phyloP scores from a whole-genome alignment of 2,113 vertebrate genomes.

The Triplophysa siluroides region DNA sequence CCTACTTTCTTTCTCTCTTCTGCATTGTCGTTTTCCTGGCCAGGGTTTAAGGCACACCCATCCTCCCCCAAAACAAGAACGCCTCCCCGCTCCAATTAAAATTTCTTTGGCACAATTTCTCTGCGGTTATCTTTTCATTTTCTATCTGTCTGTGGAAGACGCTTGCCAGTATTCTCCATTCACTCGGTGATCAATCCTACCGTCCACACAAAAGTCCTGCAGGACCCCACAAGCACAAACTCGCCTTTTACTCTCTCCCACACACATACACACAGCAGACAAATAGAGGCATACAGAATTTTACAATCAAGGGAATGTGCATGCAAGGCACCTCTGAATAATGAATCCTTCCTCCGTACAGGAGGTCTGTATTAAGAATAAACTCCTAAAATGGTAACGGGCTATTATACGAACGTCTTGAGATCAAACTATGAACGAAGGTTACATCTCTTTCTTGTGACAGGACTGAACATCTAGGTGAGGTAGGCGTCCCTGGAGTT shows the following conservation, averaged over 20 bases:
- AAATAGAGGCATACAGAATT: conserved; percentile 37
- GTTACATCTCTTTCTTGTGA: not conserved
- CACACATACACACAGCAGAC: conserved; percentile 12
- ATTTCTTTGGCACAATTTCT: conserved; percentile 49
- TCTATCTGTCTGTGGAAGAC: conserved; percentile 37
- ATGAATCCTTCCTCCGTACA: not conserved
- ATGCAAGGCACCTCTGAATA: conserved; percentile 27
- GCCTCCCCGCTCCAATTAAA: conserved; percentile 56
- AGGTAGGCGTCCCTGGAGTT: conserved; percentile 3
- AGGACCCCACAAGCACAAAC: conserved; percentile 52
- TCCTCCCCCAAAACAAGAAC: conserved; percentile 33
- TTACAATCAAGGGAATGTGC: conserved; percentile 26
- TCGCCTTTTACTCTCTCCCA: not conserved
- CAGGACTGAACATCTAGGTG: not conserved
- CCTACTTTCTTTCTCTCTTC: conserved; percentile 30
- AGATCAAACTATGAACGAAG: not conserved
- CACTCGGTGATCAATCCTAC: conserved; percentile 39
- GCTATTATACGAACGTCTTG: not conserved
- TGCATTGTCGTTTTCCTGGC: conserved; percentile 35
- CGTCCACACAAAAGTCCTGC: conserved; percentile 40
- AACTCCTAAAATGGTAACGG: not conserved
- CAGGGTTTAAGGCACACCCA: conserved; percentile 31
- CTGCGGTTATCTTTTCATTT: conserved; percentile 50
- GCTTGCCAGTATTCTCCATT: conserved; percentile 53
- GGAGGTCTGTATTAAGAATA: conserved; percentile 22